Conservation (phyloP, 2,888 invertebrate genomes). For the Eustalomyia histrio region DNA sequence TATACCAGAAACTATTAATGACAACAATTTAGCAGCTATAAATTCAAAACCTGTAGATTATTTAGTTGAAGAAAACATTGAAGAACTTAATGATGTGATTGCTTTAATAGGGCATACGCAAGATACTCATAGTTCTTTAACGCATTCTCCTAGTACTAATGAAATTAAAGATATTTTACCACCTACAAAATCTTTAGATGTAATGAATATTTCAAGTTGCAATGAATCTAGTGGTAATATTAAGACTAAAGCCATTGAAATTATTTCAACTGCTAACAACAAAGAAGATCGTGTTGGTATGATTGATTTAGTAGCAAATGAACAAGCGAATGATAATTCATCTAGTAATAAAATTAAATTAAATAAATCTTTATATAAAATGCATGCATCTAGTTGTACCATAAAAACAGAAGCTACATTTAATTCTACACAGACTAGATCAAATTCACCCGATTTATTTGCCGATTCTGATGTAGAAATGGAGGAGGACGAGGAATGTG, state of each 20-base stretch:
- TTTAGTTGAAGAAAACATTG: neutral
- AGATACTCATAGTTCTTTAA: too few relatives aligned
- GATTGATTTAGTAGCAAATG: slow-evolving; percentile 5
- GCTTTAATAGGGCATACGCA: neutral
- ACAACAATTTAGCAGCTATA: neutral
- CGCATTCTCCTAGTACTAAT: neutral
- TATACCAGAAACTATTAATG: neutral
- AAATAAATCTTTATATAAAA: slow-evolving; percentile 10
- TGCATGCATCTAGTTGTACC: slow-evolving; percentile 31
- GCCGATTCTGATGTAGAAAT: slow-evolving; percentile 75
- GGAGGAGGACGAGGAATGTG: slow-evolving; percentile 51
- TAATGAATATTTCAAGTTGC: slow-evolving; percentile 30
- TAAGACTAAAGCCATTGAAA: too few relatives aligned
- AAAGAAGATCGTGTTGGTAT: slow-evolving; percentile 5
- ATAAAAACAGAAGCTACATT: slow-evolving; percentile 33
- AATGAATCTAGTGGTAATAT: neutral
- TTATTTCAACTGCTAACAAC: neutral
- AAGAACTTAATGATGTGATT: neutral
- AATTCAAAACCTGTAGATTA: neutral
- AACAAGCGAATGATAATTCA: slow-evolving; percentile 11
- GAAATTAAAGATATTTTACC: neutral
- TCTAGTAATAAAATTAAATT: neutral
- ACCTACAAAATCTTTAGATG: slow-evolving; percentile 20
- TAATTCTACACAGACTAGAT: slow-evolving; percentile 66
- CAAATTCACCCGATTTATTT: slow-evolving; percentile 77